Evolutionary conservation across 2,888 invertebrate species (phyloP), one percentile per base, ranked within the genome.

Genomic region (Ommatoiulus sabulosus): DNA sequence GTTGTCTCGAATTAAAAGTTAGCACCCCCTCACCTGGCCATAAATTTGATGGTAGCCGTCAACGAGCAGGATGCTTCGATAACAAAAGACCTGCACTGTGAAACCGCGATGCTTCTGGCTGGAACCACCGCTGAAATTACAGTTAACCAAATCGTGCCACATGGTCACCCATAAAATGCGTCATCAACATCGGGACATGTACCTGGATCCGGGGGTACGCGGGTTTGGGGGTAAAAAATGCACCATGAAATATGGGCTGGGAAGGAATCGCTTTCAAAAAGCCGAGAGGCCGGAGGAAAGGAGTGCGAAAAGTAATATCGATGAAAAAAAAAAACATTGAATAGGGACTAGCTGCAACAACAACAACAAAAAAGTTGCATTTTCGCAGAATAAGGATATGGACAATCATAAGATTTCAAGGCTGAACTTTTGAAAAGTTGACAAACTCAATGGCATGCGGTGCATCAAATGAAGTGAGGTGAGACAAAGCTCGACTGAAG

Each of bases 1-100:
- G 86, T 86, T 86, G 86, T 86, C 86, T 48, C 86, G 10, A 86
- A 86, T 86, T 86, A 86, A 86, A 86, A 48, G 46, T 48, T 86
- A 86, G 86, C 48, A 86, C 86, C 86, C 86, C 86, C 86, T 86
- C 86, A 86, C 46, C 44, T 86, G 86, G 86, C 48, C 86, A 86
- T 86, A 86, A 86, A 86, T 86, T 46, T 86, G 48, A 3, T 43
- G 48, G 86, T 20, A 86, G 86, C 86, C 48, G 86, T 86, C 86
- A 86, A 48, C 86, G 48, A 86, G 48, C 86, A 86, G 86, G 86
- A 86, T 86, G 35, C 72, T 35, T 72, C 72, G 72, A 72, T 72
- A 72, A 72, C 72, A 72, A 72, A 72, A 72, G 72, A 24, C 52
- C 52, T 35, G 35, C 35, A 52, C 15, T 52, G 10, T 52, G 52